phyloP scores from a whole-genome alignment of 2,888 invertebrate species.

The Acanthopleura granulata region DNA sequence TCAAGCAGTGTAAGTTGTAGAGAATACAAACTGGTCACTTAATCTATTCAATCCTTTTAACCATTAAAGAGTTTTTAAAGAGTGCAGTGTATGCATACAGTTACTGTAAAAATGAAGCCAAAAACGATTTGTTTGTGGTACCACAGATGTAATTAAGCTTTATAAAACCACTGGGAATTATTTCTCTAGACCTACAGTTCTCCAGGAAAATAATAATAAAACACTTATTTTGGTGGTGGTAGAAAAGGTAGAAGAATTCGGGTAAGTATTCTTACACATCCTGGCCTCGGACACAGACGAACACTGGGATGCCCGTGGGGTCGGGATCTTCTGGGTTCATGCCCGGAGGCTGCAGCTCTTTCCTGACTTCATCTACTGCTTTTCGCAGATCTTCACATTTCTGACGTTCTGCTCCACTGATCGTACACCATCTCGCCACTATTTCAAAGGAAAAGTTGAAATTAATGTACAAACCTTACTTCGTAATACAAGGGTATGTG shows the following conservation, averaged over 20 bases:
- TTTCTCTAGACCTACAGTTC: too few species aligned
- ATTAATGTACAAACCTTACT: too few species aligned
- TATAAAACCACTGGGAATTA: too few species aligned
- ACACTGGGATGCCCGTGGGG: slow-evolving; percentile 28
- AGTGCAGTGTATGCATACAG: too few species aligned
- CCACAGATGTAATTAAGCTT: too few species aligned
- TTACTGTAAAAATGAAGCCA: too few species aligned
- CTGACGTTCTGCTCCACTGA: slow-evolving; percentile 80
- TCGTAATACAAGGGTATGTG: too few species aligned
- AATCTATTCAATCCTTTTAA: too few species aligned
- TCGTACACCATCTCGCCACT: slow-evolving; percentile 82
- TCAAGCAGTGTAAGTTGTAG: too few species aligned
- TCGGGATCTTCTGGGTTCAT: slow-evolving; percentile 1
- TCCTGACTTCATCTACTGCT: slow-evolving; percentile 74
- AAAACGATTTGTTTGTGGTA: too few species aligned
- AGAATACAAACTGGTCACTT: neutral
- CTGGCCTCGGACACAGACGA: slow-evolving; percentile 45
- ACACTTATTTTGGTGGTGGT: neutral
- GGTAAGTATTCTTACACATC: slow-evolving; percentile 54
- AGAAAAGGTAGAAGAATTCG: neutral
- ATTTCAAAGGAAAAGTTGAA: neutral
- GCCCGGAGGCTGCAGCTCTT: slow-evolving; percentile 74
- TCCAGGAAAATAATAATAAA: too few species aligned
- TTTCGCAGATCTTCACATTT: slow-evolving; percentile 86
- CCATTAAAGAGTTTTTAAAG: too few species aligned